phyloP scores from a whole-genome alignment of 2,888 invertebrate genomes.

The Andrena bucephala region DNA sequence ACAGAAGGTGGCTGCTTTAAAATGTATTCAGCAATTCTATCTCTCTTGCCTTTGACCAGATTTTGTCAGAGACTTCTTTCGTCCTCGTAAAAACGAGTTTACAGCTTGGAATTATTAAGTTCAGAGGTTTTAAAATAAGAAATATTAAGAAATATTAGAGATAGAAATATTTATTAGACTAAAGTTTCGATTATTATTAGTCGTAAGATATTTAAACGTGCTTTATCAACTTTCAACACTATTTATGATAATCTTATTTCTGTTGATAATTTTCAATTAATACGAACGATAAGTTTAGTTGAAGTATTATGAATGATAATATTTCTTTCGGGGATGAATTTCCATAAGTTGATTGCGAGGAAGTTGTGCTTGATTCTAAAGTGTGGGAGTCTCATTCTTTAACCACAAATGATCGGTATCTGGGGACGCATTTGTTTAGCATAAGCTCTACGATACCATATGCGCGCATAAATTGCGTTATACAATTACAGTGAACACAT shows the following conservation, averaged over 20 bases:
- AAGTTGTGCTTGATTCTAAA: constrained; percentile 8
- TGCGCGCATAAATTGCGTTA: constrained; percentile 13
- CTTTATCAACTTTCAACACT: too few relatives aligned
- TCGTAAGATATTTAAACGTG: too few relatives aligned
- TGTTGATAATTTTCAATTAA: too few relatives aligned
- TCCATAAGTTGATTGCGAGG: neutral
- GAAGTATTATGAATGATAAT: too few relatives aligned
- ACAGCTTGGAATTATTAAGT: too few relatives aligned
- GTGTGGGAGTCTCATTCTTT: constrained; percentile 17
- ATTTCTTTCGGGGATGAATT: too few relatives aligned
- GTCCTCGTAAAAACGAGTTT: neutral
- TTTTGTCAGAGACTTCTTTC: neutral
- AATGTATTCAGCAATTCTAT: neutral
- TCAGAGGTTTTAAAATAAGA: too few relatives aligned
- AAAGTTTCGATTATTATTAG: too few relatives aligned
- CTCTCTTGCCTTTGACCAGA: neutral
- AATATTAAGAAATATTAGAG: too few relatives aligned
- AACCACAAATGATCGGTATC: constrained; percentile 12
- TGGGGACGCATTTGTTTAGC: constrained; percentile 28
- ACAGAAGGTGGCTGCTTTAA: neutral
- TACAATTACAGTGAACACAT: neutral
- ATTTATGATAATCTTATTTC: too few relatives aligned
- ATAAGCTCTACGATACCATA: constrained; percentile 21
- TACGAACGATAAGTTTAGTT: too few relatives aligned
- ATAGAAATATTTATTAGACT: too few relatives aligned